Conservation (phyloP, 2,113 vertebrate genomes). For the Heliornis fulica region DNA sequence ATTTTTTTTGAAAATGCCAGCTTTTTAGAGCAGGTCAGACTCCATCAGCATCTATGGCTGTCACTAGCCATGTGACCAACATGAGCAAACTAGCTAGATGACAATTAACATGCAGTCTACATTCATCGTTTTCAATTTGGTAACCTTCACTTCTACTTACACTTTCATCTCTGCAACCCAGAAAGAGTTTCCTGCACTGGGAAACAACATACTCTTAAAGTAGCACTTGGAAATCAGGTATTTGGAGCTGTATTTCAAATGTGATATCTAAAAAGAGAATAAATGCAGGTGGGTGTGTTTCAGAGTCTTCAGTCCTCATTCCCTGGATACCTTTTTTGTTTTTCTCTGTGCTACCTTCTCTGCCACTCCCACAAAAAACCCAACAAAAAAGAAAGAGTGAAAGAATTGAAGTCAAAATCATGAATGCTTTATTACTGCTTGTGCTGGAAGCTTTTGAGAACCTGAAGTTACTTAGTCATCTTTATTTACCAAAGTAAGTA, state of each 20-base stretch:
- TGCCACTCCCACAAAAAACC: rapidly evolving
- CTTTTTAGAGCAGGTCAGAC: constrained; percentile 58
- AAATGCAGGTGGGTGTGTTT: not conserved
- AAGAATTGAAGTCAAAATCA: not conserved
- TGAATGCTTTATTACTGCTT: not conserved
- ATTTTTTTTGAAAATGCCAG: constrained; percentile 25
- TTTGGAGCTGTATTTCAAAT: not conserved
- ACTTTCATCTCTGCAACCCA: not conserved
- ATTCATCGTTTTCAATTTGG: constrained; percentile 60
- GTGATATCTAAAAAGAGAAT: not conserved
- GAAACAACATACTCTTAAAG: not conserved
- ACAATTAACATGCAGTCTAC: constrained; percentile 59
- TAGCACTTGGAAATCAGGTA: not conserved
- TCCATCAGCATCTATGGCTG: constrained; percentile 56
- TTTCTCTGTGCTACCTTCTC: rapidly evolving
- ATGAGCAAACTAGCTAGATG: constrained; percentile 31
- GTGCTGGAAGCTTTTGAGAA: not conserved
- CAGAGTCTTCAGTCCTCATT: not conserved
- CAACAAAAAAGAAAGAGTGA: not conserved
- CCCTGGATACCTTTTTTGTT: not conserved
- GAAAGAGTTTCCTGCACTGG: not conserved
- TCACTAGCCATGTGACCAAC: constrained; percentile 40
- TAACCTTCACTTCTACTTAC: constrained; percentile 51
- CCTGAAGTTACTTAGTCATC: not conserved
- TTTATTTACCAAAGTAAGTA: not conserved